phyloP scores from a whole-genome alignment of 1,140 invertebrate species.

The Drosophila azteca region DNA sequence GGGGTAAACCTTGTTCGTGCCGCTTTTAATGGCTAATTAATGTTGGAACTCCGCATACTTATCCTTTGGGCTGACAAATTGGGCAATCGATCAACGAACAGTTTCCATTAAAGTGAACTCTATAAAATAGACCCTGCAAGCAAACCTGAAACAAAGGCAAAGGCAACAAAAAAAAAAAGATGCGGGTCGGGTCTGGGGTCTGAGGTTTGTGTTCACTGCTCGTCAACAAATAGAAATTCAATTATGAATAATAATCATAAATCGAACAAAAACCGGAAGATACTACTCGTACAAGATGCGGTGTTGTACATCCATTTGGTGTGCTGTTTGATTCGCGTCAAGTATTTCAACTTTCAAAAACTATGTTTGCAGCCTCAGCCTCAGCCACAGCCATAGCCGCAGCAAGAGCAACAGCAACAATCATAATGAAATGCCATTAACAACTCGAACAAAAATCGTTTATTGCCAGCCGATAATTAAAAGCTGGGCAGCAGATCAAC shows the following conservation, averaged over 20 bases:
- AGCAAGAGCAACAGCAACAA: conserved; percentile 22
- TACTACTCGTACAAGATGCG: conserved; percentile 45
- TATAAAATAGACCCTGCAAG: conserved; percentile 34
- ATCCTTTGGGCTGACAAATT: conserved; percentile 69
- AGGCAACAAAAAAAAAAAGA: conserved; percentile 31
- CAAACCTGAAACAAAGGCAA: conserved; percentile 5
- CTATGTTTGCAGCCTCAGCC: conserved; percentile 18
- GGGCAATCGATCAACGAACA: conserved; percentile 70
- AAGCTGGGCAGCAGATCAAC: conserved; percentile 22
- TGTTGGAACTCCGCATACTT: conserved; percentile 56
- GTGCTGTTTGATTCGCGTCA: conserved; percentile 59
- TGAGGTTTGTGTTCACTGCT: conserved; percentile 39
- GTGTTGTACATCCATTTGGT: conserved; percentile 15
- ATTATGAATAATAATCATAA: conserved; percentile 70
- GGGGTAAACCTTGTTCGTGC: conserved; percentile 58
- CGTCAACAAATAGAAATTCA: conserved; percentile 64
- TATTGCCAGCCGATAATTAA: conserved; percentile 59
- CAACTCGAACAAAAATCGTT: conserved; percentile 56
- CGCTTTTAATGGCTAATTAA: conserved; percentile 73
- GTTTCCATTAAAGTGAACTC: conserved; percentile 53
- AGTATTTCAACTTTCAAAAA: conserved; percentile 80
- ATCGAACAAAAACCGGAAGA: conserved; percentile 72
- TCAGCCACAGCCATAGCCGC: conserved; percentile 11
- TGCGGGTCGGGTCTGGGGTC: conserved; percentile 49
- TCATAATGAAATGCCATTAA: conserved; percentile 58